A percentile compares a stretch with the other conserved stretches of the same genome.
phyloP scores from a whole-genome alignment of 2,888 invertebrate species.

The Chironomus riparius region DNA sequence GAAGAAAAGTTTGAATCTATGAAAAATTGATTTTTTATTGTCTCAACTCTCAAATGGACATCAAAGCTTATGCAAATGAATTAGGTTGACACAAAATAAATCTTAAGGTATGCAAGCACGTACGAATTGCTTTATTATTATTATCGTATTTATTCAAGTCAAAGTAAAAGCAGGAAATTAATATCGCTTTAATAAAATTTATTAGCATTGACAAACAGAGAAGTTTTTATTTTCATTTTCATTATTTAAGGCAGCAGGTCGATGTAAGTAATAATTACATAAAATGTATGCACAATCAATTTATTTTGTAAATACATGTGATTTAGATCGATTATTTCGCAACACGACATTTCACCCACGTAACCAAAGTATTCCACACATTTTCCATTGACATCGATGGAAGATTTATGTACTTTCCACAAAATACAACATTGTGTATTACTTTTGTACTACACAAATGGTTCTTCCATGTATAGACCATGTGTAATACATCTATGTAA shows the following conservation, averaged over 20 bases:
- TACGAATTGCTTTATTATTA: no score
- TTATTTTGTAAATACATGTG: no score
- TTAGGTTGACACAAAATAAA: not conserved
- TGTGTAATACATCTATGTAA: no score
- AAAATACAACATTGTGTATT: no score
- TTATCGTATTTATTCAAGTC: not conserved
- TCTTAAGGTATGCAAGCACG: not conserved
- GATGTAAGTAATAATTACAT: not conserved
- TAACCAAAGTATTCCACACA: no score
- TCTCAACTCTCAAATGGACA: not conserved
- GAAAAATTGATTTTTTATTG: not conserved
- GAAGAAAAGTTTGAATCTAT: not conserved
- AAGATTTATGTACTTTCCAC: no score
- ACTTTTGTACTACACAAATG: no score
- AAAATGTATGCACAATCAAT: no score
- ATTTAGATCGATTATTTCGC: no score
- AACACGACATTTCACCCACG: no score
- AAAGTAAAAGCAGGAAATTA: not conserved
- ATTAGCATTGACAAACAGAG: not conserved
- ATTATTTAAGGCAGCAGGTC: not conserved
- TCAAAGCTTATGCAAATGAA: not conserved
- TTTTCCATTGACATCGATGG: no score
- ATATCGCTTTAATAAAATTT: not conserved
- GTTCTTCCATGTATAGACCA: no score
- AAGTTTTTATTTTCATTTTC: not conserved